Evolutionary conservation across 1,140 invertebrate species (phyloP).

Genomic region (Pachypsylla venusta): DNA sequence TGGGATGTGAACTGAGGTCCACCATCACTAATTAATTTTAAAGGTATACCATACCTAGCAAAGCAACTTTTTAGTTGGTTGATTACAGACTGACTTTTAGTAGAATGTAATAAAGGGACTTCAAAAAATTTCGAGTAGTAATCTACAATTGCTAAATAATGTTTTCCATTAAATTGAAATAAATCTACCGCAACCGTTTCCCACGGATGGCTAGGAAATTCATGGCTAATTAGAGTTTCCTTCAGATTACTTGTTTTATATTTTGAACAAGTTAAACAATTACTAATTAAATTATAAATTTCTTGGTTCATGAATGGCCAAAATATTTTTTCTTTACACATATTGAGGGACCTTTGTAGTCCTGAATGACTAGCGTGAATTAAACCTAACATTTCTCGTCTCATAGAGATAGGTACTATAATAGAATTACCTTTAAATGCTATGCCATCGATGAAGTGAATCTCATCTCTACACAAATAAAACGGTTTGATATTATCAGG

Average conservation of each 20-base stretch:
- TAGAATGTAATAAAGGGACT: slow-evolving; percentile 15
- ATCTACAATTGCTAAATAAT: slow-evolving; percentile 28
- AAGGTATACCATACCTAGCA: slow-evolving; percentile 27
- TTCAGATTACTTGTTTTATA: slow-evolving; percentile 19
- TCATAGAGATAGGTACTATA: slow-evolving; percentile 26
- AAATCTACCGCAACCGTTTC: slow-evolving; percentile 26
- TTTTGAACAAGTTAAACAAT: slow-evolving; percentile 15
- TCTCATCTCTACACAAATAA: slow-evolving; percentile 9
- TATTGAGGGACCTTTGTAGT: slow-evolving; percentile 15
- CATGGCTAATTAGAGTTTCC: slow-evolving; percentile 27
- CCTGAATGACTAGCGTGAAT: slow-evolving; percentile 1
- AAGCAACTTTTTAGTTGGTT: slow-evolving; percentile 23
- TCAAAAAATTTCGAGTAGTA: slow-evolving; percentile 28
- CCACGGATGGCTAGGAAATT: slow-evolving; percentile 25
- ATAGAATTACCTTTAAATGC: slow-evolving; percentile 26
- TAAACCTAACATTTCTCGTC: slow-evolving; percentile 21
- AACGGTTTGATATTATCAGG: slow-evolving; percentile 14
- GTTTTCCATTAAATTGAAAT: slow-evolving; percentile 27
- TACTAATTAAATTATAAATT: slow-evolving; percentile 8
- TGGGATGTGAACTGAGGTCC: slow-evolving; percentile 29
- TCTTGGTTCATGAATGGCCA: slow-evolving; percentile 13
- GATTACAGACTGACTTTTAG: slow-evolving; percentile 17
- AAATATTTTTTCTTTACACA: slow-evolving; percentile 12
- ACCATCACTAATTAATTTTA: slow-evolving; percentile 28
- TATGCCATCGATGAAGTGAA: slow-evolving; percentile 21